Evolutionary conservation across 2,888 invertebrate genomes (phyloP).

Genomic region (Dynastes tityus): DNA sequence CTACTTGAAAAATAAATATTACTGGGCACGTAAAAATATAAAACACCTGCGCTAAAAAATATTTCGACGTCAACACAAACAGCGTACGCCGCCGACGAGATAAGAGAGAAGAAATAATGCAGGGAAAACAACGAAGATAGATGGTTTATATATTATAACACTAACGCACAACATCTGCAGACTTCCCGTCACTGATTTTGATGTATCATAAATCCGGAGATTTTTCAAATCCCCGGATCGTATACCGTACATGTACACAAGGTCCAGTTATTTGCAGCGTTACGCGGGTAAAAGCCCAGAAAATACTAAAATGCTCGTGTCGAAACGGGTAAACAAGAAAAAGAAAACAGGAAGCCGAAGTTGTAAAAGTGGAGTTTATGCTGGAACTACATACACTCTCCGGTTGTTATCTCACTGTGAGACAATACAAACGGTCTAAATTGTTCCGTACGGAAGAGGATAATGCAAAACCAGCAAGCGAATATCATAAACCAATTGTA

Average conservation of each 20-base stretch:
- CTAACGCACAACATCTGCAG: slow-evolving; percentile 41
- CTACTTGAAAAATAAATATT: neutral
- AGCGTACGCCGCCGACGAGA: neutral
- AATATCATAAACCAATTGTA: slow-evolving; percentile 4
- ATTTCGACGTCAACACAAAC: neutral
- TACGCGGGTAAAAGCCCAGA: slow-evolving; percentile 15
- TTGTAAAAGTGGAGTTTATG: neutral
- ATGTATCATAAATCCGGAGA: slow-evolving; percentile 54
- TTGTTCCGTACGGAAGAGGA: slow-evolving; percentile 1
- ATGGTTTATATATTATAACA: slow-evolving; percentile 43
- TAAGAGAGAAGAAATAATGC: neutral
- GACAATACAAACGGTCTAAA: slow-evolving; percentile 8
- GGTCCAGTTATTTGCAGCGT: slow-evolving; percentile 48
- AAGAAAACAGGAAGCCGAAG: neutral
- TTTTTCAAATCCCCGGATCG: slow-evolving; percentile 53
- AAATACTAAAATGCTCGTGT: slow-evolving; percentile 26
- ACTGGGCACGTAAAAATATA: neutral
- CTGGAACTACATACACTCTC: neutral
- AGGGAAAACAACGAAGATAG: slow-evolving; percentile 29
- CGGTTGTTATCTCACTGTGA: neutral
- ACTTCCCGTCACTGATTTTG: slow-evolving; percentile 51
- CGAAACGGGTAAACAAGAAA: slow-evolving; percentile 28
- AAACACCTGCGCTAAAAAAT: slow-evolving; percentile 19
- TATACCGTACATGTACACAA: slow-evolving; percentile 36
- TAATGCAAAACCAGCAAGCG: neutral